Evolutionary conservation across 1,140 invertebrate species (phyloP), one percentile per base, ranked within the genome.

Genomic region (Campodea augens): DNA sequence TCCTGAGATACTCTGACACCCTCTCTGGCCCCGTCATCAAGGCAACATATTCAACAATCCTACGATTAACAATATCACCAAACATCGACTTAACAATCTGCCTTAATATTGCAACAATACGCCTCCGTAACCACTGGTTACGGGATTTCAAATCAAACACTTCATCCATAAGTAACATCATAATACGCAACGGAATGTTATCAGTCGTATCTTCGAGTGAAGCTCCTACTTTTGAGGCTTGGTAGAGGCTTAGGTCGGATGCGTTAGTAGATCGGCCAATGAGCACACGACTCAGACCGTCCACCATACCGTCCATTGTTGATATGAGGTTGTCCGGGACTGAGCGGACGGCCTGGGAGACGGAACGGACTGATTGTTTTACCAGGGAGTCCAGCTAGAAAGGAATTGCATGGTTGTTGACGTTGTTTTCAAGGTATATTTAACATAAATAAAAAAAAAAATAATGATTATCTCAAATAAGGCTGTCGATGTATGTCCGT

Each of bases 1-100:
- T 67, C 58, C 77, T 75, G 45, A 96, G 69, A 65, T 90, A 91
- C 52, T 85, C 81, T 3, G 86, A 82, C 45, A 93, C 78, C 60
- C 88, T 86, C 46, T 84, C 77, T 20, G 88, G 83, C 54, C 84
- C 87, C 1, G 88, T 92, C 50, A 90, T 65, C 48, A 75, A 74
- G n/a, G 85, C 80, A 4, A 95, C 88, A 56, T 85, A 81, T 54
- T 93, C 88, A 15, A 92, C 69, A 51, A 97, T 92, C 62, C 85
- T 77, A 54, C 84, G 67, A 63, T 89, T 90, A 18, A 89, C 79
- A 52, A 82, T 82, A 55, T 87, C 81, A 13, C 84, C 82, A 59
- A 83, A 78, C 68, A 83, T 81, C 12, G 80, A 78, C 38, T 83
- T 73, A 23, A 80, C 60, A 47, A 88, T 75, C 53, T 88, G 81